Conservation (phyloP, 2,888 invertebrate species). For the Gisinianus flammeolus region DNA sequence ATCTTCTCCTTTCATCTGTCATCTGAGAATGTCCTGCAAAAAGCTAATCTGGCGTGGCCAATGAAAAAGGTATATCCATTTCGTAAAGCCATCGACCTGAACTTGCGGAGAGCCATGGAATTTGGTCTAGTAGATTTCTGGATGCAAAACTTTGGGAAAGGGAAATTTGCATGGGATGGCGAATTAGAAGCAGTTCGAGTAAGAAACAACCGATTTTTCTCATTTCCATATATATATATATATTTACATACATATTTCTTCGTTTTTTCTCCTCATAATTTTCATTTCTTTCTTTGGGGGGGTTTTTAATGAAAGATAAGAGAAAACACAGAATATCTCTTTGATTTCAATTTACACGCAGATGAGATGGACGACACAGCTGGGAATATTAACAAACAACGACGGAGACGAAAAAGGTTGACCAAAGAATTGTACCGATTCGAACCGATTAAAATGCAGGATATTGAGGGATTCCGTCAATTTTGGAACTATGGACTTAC, state of each 20-base stretch:
- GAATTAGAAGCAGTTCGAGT: constrained; percentile 38
- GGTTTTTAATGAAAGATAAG: no score
- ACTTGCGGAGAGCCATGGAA: constrained; percentile 47
- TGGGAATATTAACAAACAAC: no score
- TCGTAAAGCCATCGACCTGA: constrained; percentile 40
- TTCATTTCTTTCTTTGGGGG: no score
- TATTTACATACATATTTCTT: no score
- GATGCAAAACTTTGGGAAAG: constrained; percentile 42
- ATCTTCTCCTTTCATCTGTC: constrained; percentile 46
- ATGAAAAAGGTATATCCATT: constrained; percentile 48
- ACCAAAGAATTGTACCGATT: neutral
- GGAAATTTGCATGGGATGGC: constrained; percentile 45
- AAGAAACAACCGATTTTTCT: neutral
- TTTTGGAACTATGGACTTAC: neutral
- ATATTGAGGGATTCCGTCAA: neutral
- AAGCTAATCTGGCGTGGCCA: constrained; percentile 45
- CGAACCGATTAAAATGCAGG: neutral
- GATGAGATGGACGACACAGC: no score
- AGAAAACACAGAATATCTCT: no score
- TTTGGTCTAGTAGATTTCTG: constrained; percentile 47
- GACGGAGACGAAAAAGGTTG: no score
- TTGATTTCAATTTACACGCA: no score
- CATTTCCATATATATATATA: no score
- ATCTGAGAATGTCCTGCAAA: constrained; percentile 39
- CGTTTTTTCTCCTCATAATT: no score